phyloP scores from a whole-genome alignment of 2,797 vertebrate genomes.

The Chromis chromis region DNA sequence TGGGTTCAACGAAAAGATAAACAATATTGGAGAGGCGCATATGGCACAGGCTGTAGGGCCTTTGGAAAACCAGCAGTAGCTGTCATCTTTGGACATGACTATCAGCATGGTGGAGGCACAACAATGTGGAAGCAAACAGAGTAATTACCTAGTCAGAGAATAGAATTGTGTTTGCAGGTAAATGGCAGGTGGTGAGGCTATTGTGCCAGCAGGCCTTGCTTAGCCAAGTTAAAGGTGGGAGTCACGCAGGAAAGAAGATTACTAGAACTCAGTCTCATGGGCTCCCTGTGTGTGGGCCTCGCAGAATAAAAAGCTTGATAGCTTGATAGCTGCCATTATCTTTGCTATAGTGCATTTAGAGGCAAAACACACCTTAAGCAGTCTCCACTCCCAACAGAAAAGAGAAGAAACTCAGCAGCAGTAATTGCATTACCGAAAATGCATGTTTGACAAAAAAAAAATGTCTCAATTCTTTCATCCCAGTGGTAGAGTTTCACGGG shows the following conservation, averaged over 20 bases:
- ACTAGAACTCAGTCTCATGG: constrained; percentile 58
- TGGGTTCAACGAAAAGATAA: constrained; percentile 49
- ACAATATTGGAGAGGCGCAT: constrained; percentile 49
- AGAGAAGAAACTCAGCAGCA: constrained; percentile 50
- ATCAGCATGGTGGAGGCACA: constrained; percentile 75
- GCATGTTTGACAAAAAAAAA: constrained; percentile 56
- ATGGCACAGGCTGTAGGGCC: constrained; percentile 48
- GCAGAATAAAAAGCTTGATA: constrained; percentile 53
- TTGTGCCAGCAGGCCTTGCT: constrained; percentile 71
- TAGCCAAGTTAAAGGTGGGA: constrained; percentile 71
- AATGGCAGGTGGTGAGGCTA: constrained; percentile 75
- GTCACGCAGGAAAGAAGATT: constrained; percentile 78
- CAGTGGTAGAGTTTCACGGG: constrained; percentile 64
- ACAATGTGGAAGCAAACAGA: constrained; percentile 75
- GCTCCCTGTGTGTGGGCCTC: constrained; percentile 44
- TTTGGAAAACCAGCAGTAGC: constrained; percentile 63
- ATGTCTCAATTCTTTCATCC: constrained; percentile 58
- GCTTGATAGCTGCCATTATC: constrained; percentile 72
- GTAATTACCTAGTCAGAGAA: constrained; percentile 79
- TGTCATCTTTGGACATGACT: constrained; percentile 67
- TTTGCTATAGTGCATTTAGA: constrained; percentile 57
- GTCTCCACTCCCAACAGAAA: constrained; percentile 27
- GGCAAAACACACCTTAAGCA: constrained; percentile 63
- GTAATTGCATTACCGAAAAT: constrained; percentile 65
- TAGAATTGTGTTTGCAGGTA: constrained; percentile 75